Conservation (phyloP, 2,113 vertebrate genomes). For the Rhinolophus sinicus region DNA sequence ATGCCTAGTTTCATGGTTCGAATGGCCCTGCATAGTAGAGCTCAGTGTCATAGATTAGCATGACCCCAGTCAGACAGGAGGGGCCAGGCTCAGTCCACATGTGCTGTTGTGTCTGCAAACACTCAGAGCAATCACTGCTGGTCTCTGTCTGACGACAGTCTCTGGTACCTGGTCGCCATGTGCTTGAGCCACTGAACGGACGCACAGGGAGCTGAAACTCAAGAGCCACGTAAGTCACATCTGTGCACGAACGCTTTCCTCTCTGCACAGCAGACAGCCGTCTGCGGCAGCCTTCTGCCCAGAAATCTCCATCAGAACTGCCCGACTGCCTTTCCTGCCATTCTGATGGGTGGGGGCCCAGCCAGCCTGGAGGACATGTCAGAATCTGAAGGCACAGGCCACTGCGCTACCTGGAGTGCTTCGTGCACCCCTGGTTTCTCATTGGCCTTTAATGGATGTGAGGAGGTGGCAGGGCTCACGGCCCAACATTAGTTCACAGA, state of each 20-base stretch:
- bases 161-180: too few species aligned
- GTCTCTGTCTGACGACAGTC: too few species aligned
- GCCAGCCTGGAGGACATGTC: accelerated
- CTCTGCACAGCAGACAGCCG: accelerated
- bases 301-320: neutral
- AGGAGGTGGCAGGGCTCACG: too few species aligned
- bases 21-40: accelerated
- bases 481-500: neutral
- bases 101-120: neutral
- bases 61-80: accelerated
- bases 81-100: accelerated
- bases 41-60: too few species aligned
- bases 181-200: neutral
- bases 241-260: too few species aligned
- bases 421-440: too few species aligned
- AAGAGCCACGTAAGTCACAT: too few species aligned
- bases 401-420: neutral
- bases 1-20: accelerated
- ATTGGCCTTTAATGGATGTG: neutral
- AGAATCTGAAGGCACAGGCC: accelerated
- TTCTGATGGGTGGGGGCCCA: neutral
- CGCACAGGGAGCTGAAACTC: too few species aligned
- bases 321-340: neutral
- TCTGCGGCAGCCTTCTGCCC: accelerated
- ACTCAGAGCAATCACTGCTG: too few species aligned